These are phyloP conservation scores for Dryas iulia DNA, from an alignment of 1,140 invertebrate species.

Conservation along the genomic window DNA sequence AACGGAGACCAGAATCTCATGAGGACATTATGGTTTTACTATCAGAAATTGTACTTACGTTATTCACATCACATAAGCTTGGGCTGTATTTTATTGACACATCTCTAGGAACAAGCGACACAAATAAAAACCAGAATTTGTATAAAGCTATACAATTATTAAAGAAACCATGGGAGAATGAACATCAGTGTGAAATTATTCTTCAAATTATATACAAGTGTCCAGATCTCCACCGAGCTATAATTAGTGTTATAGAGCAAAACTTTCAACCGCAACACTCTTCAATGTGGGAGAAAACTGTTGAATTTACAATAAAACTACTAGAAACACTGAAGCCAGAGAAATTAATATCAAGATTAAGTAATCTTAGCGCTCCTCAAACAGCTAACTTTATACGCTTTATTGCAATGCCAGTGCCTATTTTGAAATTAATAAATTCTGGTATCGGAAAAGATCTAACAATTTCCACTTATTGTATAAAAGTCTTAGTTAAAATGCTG, in stretches of 20 bases:
- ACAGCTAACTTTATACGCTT: constrained; percentile 77
- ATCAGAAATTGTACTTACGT: constrained; percentile 84
- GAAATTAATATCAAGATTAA: constrained; percentile 59
- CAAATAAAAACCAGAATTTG: constrained; percentile 83
- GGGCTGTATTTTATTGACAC: constrained; percentile 86
- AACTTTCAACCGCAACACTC: constrained; percentile 82
- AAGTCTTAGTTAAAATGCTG: constrained; percentile 76
- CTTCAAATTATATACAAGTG: constrained; percentile 84
- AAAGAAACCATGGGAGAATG: constrained; percentile 84
- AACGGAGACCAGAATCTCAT: constrained; percentile 73
- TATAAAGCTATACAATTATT: constrained; percentile 83
- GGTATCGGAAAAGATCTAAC: constrained; percentile 66
- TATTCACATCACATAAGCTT: constrained; percentile 86
- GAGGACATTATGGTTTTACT: constrained; percentile 81
- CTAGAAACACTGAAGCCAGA: constrained; percentile 71
- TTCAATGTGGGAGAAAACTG: constrained; percentile 81
- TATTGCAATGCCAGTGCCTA: constrained; percentile 73
- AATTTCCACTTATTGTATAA: constrained; percentile 74
- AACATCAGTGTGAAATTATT: constrained; percentile 83
- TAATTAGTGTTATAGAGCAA: constrained; percentile 81
- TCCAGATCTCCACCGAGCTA: constrained; percentile 86
- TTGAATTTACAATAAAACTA: constrained; percentile 80
- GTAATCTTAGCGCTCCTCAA: constrained; percentile 62
- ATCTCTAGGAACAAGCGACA: constrained; percentile 80
- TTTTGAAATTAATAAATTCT: constrained; percentile 73